These are phyloP conservation scores for Onychomys leucogaster DNA, from an alignment of 2,797 vertebrate genomes.

Conservation along the genomic window DNA sequence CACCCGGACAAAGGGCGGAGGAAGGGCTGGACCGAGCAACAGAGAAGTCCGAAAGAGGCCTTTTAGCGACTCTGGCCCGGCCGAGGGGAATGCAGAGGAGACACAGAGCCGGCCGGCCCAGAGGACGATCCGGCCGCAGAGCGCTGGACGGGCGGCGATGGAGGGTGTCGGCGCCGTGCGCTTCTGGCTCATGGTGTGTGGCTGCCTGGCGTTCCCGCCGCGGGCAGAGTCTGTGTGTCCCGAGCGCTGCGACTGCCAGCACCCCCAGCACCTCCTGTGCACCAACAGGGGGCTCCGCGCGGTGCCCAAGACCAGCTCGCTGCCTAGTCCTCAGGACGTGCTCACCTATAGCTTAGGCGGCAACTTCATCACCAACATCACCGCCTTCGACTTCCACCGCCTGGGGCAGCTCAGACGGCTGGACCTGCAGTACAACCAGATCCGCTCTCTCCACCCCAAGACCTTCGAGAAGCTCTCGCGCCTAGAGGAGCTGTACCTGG, in stretches of 20 bases:
- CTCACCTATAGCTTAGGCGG: constrained; percentile 95
- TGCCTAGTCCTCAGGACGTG: constrained; percentile 88
- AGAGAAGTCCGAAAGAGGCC: constrained; percentile 84
- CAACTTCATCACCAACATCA: constrained; percentile 95
- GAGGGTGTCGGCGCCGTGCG: constrained; percentile 84
- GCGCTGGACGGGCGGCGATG: constrained; percentile 86
- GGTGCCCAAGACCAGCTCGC: constrained; percentile 89
- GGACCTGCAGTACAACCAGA: constrained; percentile 96
- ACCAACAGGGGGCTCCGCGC: constrained; percentile 94
- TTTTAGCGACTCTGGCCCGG: constrained; percentile 69
- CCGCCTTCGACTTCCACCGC: constrained; percentile 92
- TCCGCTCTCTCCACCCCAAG: constrained; percentile 92
- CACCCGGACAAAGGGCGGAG: constrained; percentile 84
- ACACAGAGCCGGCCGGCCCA: constrained; percentile 83
- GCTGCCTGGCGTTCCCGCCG: constrained; percentile 78
- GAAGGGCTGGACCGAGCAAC: constrained; percentile 82
- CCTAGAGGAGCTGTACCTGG: constrained; percentile 95
- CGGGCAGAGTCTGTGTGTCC: constrained; percentile 89
- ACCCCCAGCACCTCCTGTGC: constrained; percentile 94
- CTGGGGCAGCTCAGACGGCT: constrained; percentile 92
- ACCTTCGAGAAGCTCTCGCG: constrained; percentile 93
- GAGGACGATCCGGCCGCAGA: constrained; percentile 76
- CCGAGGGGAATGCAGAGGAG: constrained; percentile 86
- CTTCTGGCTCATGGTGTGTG: constrained; percentile 85
- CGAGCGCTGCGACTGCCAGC: constrained; percentile 95